phyloP scores from a whole-genome alignment of 2,888 invertebrate species.

The Perizoma affinitatum region DNA sequence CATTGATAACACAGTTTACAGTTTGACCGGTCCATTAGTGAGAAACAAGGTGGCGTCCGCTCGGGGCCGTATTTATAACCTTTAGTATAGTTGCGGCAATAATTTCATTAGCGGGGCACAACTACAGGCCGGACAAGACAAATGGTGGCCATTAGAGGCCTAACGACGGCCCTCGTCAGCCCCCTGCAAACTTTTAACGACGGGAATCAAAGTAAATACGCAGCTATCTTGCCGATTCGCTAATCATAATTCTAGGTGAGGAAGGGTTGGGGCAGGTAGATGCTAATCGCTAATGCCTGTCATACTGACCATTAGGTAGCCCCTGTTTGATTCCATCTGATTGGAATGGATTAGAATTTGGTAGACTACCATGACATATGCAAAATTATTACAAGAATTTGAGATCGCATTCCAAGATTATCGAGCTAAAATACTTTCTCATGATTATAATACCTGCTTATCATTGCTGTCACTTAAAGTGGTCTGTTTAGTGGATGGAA shows the following conservation, averaged over 20 bases:
- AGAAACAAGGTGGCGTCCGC: slow-evolving; percentile 80
- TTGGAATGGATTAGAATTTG: slow-evolving; percentile 16
- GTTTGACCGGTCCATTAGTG: slow-evolving; percentile 84
- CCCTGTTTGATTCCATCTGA: slow-evolving; percentile 22
- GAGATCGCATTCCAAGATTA: neutral
- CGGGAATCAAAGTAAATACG: slow-evolving; percentile 84
- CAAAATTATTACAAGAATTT: neutral
- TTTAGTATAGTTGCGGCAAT: slow-evolving; percentile 84
- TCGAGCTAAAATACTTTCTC: too few relatives aligned
- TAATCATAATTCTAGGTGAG: slow-evolving; percentile 69
- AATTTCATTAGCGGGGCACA: slow-evolving; percentile 84
- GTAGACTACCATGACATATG: slow-evolving; percentile 4
- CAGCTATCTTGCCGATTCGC: slow-evolving; percentile 81
- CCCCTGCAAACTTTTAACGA: slow-evolving; percentile 82
- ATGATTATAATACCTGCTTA: too few relatives aligned
- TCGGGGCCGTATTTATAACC: slow-evolving; percentile 81
- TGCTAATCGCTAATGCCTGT: slow-evolving; percentile 54
- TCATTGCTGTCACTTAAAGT: too few relatives aligned
- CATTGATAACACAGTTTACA: slow-evolving; percentile 84
- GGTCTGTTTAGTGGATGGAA: too few relatives aligned
- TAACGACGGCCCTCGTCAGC: slow-evolving; percentile 81
- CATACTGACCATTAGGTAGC: slow-evolving; percentile 44
- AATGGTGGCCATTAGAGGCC: slow-evolving; percentile 83
- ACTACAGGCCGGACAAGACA: slow-evolving; percentile 84
- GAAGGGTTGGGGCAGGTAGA: slow-evolving; percentile 73